Conservation (phyloP, 2,113 vertebrate genomes). For the Conger conger region DNA sequence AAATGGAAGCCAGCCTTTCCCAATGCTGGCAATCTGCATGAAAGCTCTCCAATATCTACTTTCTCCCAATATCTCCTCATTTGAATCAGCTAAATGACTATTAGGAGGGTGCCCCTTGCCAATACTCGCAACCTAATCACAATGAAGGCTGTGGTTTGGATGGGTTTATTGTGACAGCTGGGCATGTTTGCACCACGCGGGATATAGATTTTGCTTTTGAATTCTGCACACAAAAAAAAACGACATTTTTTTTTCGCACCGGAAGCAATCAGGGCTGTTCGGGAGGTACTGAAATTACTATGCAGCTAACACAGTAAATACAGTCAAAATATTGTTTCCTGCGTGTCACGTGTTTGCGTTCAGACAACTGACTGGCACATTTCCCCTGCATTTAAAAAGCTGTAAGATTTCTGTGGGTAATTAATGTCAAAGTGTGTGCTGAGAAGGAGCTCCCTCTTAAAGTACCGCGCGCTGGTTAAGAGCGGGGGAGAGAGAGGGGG, state of each 20-base stretch:
- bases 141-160: constrained; percentile 63
- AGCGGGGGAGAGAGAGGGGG: not conserved
- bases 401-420: constrained; percentile 2
- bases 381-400: not conserved
- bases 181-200: constrained; percentile 32
- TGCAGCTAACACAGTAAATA: not conserved
- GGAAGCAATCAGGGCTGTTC: not conserved
- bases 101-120: constrained; percentile 63
- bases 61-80: constrained; percentile 68
- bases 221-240: constrained; percentile 21
- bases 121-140: constrained; percentile 63
- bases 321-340: not conserved
- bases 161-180: constrained; percentile 61
- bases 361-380: not conserved
- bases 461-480: not conserved
- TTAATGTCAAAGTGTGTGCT: not conserved
- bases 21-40: constrained; percentile 63
- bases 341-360: not conserved
- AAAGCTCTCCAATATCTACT: constrained; percentile 71
- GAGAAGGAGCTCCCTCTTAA: not conserved
- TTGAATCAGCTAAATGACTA: constrained; percentile 71
- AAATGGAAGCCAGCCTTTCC: constrained; percentile 63
- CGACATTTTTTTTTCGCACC: not conserved
- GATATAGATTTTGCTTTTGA: constrained; percentile 21
- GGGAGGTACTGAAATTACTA: not conserved